A percentile compares a stretch with the other conserved stretches of the same genome.
Conservation (phyloP, 2,888 invertebrate species). For the Leucoma salicis region DNA sequence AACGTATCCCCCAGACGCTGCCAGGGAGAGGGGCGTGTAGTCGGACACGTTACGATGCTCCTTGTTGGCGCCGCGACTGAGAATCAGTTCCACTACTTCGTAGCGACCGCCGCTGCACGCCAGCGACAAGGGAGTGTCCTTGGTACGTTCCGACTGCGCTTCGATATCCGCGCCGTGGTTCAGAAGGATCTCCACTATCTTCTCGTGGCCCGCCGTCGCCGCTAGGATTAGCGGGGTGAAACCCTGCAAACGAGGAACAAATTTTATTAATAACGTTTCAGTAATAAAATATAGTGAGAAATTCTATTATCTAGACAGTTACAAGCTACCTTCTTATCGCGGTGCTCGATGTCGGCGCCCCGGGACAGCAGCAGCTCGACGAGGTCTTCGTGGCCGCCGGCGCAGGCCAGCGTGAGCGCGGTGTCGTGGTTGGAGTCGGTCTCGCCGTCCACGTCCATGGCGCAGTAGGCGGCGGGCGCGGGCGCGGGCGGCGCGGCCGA, state of each 20-base stretch:
- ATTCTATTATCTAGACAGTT: not conserved
- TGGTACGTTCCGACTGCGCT: conserved; percentile 99
- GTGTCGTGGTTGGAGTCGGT: conserved; percentile 99
- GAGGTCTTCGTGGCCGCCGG: conserved; percentile 97
- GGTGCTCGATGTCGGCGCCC: conserved; percentile 98
- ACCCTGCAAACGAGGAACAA: conserved; percentile 73
- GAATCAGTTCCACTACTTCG: conserved; percentile 95
- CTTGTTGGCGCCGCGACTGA: conserved; percentile 96
- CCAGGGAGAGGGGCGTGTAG: conserved; percentile 99
- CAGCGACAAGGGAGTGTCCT: conserved; percentile 98
- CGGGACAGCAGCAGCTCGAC: conserved; percentile 95
- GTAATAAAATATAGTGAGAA: not conserved
- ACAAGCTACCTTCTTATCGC: conserved; percentile 93
- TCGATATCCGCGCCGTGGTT: conserved; percentile 98
- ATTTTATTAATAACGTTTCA: not conserved
- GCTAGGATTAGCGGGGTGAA: conserved; percentile 98
- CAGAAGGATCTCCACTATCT: conserved; percentile 94
- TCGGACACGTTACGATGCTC: conserved; percentile 99
- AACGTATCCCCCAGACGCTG: conserved; percentile 98
- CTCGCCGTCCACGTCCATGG: conserved; percentile 97
- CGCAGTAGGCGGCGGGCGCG: conserved; percentile 83
- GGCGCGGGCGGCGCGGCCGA: conserved; percentile 64
- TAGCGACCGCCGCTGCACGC: conserved; percentile 98
- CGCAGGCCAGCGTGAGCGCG: conserved; percentile 97
- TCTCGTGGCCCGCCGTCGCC: conserved; percentile 93